Percentiles rank a stretch among this genome's conserved stretches.
Conservation (phyloP, 2,888 invertebrate species). For the Coenonympha glycerion region DNA sequence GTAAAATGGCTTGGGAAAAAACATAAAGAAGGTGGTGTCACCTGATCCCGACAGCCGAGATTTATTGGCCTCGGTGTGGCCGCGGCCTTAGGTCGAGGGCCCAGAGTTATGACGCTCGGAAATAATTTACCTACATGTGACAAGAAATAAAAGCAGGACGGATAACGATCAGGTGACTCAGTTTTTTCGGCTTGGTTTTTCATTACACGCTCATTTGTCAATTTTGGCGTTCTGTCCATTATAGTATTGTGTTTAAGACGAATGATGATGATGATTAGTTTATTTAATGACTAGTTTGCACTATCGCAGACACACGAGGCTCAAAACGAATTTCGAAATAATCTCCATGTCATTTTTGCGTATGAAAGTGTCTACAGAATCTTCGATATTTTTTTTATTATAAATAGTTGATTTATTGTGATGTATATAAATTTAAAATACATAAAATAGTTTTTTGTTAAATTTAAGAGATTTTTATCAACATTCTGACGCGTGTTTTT, state of each 20-base stretch:
- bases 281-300: neutral
- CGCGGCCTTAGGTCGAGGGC: slow-evolving; percentile 67
- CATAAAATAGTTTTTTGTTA: slow-evolving; percentile 27
- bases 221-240: neutral
- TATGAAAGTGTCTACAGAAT: neutral
- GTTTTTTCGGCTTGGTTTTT: slow-evolving; percentile 37
- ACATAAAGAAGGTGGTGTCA: slow-evolving; percentile 78
- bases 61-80: slow-evolving; percentile 70
- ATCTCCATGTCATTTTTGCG: neutral
- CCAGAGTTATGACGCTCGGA: slow-evolving; percentile 65
- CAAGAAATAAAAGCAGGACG: slow-evolving; percentile 53
- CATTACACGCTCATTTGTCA: slow-evolving; percentile 23
- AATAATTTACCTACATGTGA: slow-evolving; percentile 63
- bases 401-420: slow-evolving; percentile 26
- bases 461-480: slow-evolving; percentile 27
- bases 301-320: no score
- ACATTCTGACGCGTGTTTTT: slow-evolving; percentile 24
- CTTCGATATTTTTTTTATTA: slow-evolving; percentile 14
- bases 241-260: neutral
- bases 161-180: slow-evolving; percentile 52
- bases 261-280: no score
- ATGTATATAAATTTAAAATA: slow-evolving; percentile 29
- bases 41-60: slow-evolving; percentile 72
- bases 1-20: slow-evolving; percentile 77
- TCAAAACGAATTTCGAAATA: no score